Base-by-base conservation (phyloP, 2,797 vertebrate genomes). In the Spizella passerina region DNA sequence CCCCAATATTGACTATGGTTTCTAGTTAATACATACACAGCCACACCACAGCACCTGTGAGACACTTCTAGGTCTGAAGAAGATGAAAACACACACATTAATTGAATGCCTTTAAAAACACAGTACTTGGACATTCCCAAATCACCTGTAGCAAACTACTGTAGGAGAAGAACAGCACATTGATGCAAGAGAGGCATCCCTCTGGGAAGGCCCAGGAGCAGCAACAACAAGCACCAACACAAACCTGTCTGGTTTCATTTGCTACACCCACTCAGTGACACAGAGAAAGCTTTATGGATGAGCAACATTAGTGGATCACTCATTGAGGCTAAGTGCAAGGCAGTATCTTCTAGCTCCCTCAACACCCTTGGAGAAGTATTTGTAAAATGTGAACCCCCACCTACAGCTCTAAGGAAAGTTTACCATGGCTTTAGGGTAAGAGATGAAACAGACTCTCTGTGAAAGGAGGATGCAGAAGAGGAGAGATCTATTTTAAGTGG, bases 151-250 rank as follows among this genome's bases (percentile, higher is more conserved):
- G 46, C 46, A 92, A 36, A 49, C 34, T 29, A 44, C 10, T 47
- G 26, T 13, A 52, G 6, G 32, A 86, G 23, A 8, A 69, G 36
- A 60, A 68, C 12, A 55, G 22, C 19, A 2, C 0, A 1, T 5
- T 22, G n/a, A 43, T n/a, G 53, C 15, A 46, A 43, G 52, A 56
- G 9, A 73, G 26, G 18, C 7, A 60, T 9, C 24, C 52, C 57
- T 32, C 75, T 32, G 23, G n/a, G 61, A 80, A 60, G 53, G 69
- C 8, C 44, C 38, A 66, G 30, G 9, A 71, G 24, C 44, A 88
- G 64, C 4, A 1, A 34, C 0, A 0, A 75, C 52, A 65, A 75
- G 24, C 30, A 71, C 27, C 0, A 0, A 90, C 5, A 52, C 4
- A 16, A 85, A 12, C 52, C 65, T 50, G 24, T 16, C 63, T 50